Conservation (phyloP, 2,888 invertebrate genomes). For the Dolomedes plantarius region DNA sequence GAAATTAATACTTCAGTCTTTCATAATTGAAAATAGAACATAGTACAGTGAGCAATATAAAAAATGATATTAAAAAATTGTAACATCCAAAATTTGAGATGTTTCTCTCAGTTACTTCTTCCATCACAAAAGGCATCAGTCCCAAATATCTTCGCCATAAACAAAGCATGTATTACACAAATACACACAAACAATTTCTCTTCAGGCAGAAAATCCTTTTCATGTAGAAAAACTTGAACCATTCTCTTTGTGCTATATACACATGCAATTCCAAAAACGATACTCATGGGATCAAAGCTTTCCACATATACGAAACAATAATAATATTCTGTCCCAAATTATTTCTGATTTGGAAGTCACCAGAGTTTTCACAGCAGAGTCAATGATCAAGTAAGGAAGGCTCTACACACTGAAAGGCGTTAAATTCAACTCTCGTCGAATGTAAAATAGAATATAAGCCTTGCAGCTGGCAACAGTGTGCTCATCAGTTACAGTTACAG, state of each 20-base stretch:
- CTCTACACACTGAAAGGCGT: conserved; percentile 70
- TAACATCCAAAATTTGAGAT: neutral
- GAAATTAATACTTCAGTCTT: too few species aligned
- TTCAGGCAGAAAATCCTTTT: neutral
- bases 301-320: neutral
- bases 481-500: conserved; percentile 84
- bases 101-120: neutral
- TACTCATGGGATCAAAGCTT: neutral
- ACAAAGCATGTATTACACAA: neutral
- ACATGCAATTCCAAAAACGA: neutral
- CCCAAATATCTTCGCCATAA: neutral
- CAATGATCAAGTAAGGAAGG: neutral
- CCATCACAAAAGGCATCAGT: neutral
- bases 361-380: neutral
- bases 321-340: neutral
- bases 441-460: conserved; percentile 90
- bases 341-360: neutral
- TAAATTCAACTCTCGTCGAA: conserved; percentile 81
- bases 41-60: conserved; percentile 11
- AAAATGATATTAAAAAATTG: neutral
- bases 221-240: neutral
- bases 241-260: neutral
- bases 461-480: conserved; percentile 85
- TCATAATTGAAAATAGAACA: too few species aligned
- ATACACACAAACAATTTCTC: neutral